These are phyloP conservation scores for Syrmaticus mikado DNA, from an alignment of 2,113 vertebrate genomes.

Conservation along the genomic window DNA sequence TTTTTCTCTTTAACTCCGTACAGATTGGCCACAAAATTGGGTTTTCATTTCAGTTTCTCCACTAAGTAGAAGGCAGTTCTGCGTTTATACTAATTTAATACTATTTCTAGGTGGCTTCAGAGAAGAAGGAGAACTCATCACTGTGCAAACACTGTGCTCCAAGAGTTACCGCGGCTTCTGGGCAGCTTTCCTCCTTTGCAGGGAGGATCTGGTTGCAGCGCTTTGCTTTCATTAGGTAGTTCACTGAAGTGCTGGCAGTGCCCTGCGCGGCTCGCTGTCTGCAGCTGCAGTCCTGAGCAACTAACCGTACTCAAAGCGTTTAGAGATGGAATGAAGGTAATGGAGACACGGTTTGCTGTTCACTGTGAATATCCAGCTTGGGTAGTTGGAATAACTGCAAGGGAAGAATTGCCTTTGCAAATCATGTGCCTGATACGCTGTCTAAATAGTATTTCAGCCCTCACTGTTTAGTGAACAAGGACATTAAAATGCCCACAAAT, in stretches of 20 bases:
- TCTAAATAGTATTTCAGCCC: conserved; percentile 1
- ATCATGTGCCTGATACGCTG: conserved; percentile 29
- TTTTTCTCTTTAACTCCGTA: background rate
- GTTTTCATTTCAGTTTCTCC: background rate
- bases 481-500: background rate
- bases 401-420: conserved; percentile 32
- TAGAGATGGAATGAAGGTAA: background rate
- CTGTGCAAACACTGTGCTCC: background rate
- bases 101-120: background rate
- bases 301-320: background rate
- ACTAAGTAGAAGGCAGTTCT: background rate
- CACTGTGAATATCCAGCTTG: conserved; percentile 54
- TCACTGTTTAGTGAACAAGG: background rate
- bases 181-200: background rate
- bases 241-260: background rate
- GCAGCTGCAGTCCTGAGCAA: background rate
- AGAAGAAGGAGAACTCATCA: background rate
- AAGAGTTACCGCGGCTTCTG: background rate
- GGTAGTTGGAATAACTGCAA: conserved; percentile 22
- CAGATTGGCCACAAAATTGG: background rate
- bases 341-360: background rate
- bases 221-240: background rate
- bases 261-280: accelerated
- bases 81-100: background rate
- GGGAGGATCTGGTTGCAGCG: background rate